phyloP scores from a whole-genome alignment of 2,888 invertebrate genomes.

The Epinotia bilunana region DNA sequence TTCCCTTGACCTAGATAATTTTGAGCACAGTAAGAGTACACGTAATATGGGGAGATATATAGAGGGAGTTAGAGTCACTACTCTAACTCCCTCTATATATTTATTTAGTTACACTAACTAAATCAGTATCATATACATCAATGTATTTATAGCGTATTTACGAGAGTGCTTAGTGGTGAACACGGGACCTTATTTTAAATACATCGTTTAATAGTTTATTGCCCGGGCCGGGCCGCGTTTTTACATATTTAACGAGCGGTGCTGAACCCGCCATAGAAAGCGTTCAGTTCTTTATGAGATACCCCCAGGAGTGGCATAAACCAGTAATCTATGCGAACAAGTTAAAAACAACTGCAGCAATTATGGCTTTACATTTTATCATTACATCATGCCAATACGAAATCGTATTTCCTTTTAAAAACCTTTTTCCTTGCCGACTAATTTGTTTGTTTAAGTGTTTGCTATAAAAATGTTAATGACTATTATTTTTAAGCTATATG shows the following conservation, averaged over 20 bases:
- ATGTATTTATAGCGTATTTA: conserved; percentile 32
- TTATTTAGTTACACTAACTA: no score
- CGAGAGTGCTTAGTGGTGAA: conserved; percentile 34
- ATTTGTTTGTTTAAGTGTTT: conserved; percentile 13
- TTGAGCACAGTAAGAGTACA: no score
- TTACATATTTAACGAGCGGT: conserved; percentile 58
- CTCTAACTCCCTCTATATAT: no score
- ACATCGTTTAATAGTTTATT: conserved; percentile 48
- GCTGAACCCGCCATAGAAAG: conserved; percentile 48
- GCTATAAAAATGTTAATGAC: conserved; percentile 1
- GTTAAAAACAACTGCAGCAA: conserved; percentile 19
- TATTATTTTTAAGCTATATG: background rate
- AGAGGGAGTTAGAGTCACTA: no score
- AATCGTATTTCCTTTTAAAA: conserved; percentile 8
- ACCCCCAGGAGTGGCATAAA: conserved; percentile 50
- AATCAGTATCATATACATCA: conserved; percentile 3
- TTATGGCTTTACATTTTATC: conserved; percentile 24
- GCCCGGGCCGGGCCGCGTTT: conserved; percentile 48
- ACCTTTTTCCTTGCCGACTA: background rate
- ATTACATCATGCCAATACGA: conserved; percentile 10
- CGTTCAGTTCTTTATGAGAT: conserved; percentile 51
- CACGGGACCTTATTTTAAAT: conserved; percentile 46
- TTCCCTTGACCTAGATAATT: no score
- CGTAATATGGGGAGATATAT: no score
- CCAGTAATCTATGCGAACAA: conserved; percentile 54